A percentile compares a stretch with the other conserved stretches of the same genome.
phyloP scores from a whole-genome alignment of 1,140 invertebrate genomes.

The Tenebrio molitor region DNA sequence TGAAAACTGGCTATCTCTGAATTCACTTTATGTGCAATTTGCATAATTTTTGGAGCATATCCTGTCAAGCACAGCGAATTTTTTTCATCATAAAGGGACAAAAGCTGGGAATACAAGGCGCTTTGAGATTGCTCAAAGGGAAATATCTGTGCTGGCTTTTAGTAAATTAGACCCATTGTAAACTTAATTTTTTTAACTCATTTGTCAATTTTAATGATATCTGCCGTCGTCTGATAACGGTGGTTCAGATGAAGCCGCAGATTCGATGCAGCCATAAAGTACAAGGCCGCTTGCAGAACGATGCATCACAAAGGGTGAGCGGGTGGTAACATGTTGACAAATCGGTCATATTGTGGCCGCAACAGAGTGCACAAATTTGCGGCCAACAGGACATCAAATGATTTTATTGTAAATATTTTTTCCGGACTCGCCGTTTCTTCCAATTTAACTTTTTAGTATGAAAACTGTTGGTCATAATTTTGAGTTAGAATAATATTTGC shows the following conservation, averaged over 20 bases:
- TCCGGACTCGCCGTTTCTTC: neutral
- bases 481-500: conserved; percentile 19
- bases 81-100: conserved; percentile 38
- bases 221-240: neutral
- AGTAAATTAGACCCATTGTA: conserved; percentile 34
- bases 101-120: conserved; percentile 34
- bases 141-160: conserved; percentile 28
- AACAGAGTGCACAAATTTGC: neutral
- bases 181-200: conserved; percentile 37
- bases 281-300: neutral
- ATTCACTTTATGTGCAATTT: conserved; percentile 30
- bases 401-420: too few relatives aligned
- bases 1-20: conserved; percentile 33
- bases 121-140: conserved; percentile 14
- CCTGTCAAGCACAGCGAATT: conserved; percentile 36
- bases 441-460: neutral
- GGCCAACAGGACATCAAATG: too few relatives aligned
- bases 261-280: conserved; percentile 3
- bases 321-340: neutral
- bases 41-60: conserved; percentile 35
- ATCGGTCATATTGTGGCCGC: conserved; percentile 10
- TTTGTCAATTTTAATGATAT: conserved; percentile 30
- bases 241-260: neutral
- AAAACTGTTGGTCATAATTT: conserved; percentile 12
- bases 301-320: neutral